Percentiles rank a stretch among this genome's conserved stretches.
Evolutionary conservation across 2,888 invertebrate genomes (phyloP).

Genomic region (Thymelicus lineola): DNA sequence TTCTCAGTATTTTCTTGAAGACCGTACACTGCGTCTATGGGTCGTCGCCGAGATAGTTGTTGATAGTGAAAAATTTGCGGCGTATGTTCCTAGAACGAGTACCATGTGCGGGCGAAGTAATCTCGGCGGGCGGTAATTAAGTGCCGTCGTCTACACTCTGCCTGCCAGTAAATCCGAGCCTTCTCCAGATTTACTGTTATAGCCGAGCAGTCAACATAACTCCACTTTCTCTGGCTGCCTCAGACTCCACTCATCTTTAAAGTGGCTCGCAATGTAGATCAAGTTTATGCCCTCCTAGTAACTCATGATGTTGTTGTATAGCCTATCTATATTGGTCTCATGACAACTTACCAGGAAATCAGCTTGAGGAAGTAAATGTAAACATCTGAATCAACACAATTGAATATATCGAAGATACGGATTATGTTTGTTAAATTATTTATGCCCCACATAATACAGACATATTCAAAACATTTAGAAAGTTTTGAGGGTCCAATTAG

Average conservation of each 20-base stretch:
- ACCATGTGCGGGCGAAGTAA: slow-evolving; percentile 66
- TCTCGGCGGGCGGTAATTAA: slow-evolving; percentile 77
- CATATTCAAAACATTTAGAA: too few relatives aligned
- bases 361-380: too few relatives aligned
- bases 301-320: neutral
- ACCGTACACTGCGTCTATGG: neutral
- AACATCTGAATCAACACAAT: too few relatives aligned
- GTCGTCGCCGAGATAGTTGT: slow-evolving; percentile 31
- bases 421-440: too few relatives aligned
- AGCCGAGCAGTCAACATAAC: slow-evolving; percentile 60
- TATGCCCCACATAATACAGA: too few relatives aligned
- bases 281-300: slow-evolving; percentile 4
- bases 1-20: neutral
- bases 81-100: slow-evolving; percentile 36
- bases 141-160: slow-evolving; percentile 60
- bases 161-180: slow-evolving; percentile 69
- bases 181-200: slow-evolving; percentile 82
- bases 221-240: slow-evolving; percentile 47
- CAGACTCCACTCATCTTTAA: slow-evolving; percentile 52
- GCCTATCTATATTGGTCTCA: too few relatives aligned
- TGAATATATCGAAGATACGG: too few relatives aligned
- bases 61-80: slow-evolving; percentile 50
- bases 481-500: too few relatives aligned
- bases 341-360: too few relatives aligned
- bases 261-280: slow-evolving; percentile 54